A percentile compares a stretch with the other conserved stretches of the same genome.
phyloP scores from a whole-genome alignment of 35 echinoderm and acorn worm genomes.

The Stichopus chloronotus region DNA sequence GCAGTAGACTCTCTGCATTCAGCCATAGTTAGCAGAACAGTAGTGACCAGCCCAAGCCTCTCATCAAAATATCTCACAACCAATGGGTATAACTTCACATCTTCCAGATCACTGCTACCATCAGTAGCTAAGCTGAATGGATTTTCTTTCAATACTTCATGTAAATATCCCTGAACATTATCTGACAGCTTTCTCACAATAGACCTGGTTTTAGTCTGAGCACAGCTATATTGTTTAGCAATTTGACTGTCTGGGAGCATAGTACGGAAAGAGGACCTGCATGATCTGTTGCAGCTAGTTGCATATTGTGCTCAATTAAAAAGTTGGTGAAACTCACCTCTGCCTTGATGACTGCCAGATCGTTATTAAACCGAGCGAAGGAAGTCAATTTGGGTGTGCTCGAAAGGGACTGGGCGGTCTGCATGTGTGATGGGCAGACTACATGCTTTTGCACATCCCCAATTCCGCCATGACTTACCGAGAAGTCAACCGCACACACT shows the following conservation, averaged over 20 bases:
- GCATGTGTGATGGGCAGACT: not conserved
- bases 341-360: constrained; percentile 45
- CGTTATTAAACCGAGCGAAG: constrained; percentile 27
- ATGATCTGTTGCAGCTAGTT: constrained; percentile 49
- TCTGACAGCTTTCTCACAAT: not conserved
- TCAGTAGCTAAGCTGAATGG: constrained; percentile 74
- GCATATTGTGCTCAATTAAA: constrained; percentile 71
- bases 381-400: constrained; percentile 44
- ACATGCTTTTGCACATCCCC: not conserved
- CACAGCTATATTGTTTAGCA: constrained; percentile 68
- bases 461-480: not conserved
- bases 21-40: not conserved
- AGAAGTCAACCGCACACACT: constrained; percentile 13
- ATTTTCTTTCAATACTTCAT: constrained; percentile 32
- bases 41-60: constrained; percentile 6
- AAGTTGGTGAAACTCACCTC: constrained; percentile 58
- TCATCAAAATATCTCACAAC: constrained; percentile 69
- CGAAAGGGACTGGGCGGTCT: not conserved
- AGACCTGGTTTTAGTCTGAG: constrained; percentile 55
- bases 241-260: constrained; percentile 66
- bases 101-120: constrained; percentile 59
- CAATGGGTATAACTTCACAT: constrained; percentile 70
- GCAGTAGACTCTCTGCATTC: constrained; percentile 23
- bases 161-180: constrained; percentile 2
- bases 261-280: constrained; percentile 40